Percentiles rank a stretch among this genome's conserved stretches.
These are phyloP conservation scores for Myotis vivesi DNA, from an alignment of 2,797 vertebrate genomes.

Conservation along the genomic window DNA sequence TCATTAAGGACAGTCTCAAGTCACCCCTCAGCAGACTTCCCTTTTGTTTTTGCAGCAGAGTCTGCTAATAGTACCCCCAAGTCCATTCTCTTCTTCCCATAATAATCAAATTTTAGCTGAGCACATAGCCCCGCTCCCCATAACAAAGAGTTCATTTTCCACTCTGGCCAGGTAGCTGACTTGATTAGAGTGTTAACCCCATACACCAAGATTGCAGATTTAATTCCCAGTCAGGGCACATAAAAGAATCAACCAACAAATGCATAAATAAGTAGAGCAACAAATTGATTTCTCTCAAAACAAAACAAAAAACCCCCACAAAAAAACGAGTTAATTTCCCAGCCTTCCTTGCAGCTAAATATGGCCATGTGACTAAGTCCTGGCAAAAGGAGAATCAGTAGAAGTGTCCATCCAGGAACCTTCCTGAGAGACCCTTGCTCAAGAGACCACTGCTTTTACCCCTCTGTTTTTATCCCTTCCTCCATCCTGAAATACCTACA, in stretches of 20 bases:
- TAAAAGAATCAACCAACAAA: no score
- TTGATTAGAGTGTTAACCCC: no score
- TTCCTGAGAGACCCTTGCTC: background rate
- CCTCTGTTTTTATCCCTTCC: background rate
- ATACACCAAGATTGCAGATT: no score
- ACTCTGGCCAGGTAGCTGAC: no score
- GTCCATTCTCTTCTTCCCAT: no score
- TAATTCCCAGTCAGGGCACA: no score
- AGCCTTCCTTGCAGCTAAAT: background rate
- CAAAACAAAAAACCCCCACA: no score
- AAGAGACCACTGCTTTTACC: background rate
- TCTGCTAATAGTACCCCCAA: background rate
- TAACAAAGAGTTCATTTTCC: no score
- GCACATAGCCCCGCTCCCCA: no score
- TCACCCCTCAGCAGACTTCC: background rate
- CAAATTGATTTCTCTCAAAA: no score
- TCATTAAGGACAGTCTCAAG: background rate
- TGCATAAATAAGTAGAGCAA: no score
- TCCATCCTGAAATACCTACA: background rate
- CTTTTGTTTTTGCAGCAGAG: conserved; percentile 13
- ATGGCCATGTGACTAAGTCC: background rate
- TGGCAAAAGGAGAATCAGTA: background rate
- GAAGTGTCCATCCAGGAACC: background rate
- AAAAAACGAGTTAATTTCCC: background rate
- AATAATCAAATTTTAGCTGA: no score